Base-by-base conservation (phyloP, 2,888 invertebrate species). In the Acanthosepion lycidas region DNA sequence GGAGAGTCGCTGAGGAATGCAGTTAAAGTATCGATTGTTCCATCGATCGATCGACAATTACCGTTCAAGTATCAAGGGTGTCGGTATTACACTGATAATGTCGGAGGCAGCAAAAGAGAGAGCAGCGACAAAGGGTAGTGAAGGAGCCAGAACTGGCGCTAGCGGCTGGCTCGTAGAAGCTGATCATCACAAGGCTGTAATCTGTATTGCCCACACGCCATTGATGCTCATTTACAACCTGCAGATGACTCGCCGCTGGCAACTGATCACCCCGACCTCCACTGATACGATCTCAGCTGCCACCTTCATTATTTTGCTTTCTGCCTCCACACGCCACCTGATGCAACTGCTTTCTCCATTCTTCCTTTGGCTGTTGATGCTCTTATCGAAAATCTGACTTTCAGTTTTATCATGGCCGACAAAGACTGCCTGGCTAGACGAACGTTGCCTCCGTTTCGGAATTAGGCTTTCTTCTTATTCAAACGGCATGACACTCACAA, bases 41-140 rank as follows among this genome's bases (percentile, higher is more conserved):
- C 78, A 12, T 78, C n/a, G 78, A 78, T 78, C 78, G 78, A 78
- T 78, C 33, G 78, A 78, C n/a, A 78, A 78, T 78, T 78, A 78
- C 78, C 12, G 78, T 78, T 78, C n/a, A 78, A 78, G 78, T 78
- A 78, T 78, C 78, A 78, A 78, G 78, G 78, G 78, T 78, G 78
- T 78, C 33, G 78, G 78, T n/a, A n/a, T 78, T 78, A 78, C n/a
- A 78, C n/a, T 5, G n/a, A 33, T n/a, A 78, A 78, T 78, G 78
- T 33, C n/a, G n/a, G n/a, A 78, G n/a, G 3, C n/a, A 78, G 78
- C 78, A 78, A 78, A 78, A 78, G n/a, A 78, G 15, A 78, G 78
- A 78, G n/a, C 33, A n/a, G n/a, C 33, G 78, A 78, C 78, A 78
- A n/a, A 1, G n/a, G n/a, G 78, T 78, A 15, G 78, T 33, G n/a